Evolutionary conservation across 2,797 vertebrate species (phyloP).

Genomic region (Staurois parvus): DNA sequence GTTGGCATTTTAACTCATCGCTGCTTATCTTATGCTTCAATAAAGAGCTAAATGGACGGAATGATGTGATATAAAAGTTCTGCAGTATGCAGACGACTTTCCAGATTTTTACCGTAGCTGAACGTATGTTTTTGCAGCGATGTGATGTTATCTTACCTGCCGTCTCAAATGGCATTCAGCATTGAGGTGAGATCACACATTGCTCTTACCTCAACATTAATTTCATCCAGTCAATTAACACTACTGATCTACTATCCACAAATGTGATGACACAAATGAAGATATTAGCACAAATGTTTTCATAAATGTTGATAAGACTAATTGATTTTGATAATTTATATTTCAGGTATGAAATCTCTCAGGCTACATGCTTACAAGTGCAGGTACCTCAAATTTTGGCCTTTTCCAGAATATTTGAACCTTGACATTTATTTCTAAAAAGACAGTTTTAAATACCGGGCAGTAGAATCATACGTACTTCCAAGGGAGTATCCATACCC

Average conservation of each 20-base stretch:
- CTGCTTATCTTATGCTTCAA: too few species aligned
- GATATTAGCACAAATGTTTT: constrained; percentile 6
- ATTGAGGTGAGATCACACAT: constrained; percentile 29
- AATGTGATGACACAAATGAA: neutral
- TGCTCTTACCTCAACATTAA: constrained; percentile 5
- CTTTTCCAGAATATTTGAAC: too few species aligned
- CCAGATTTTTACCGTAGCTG: neutral
- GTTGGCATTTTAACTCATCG: too few species aligned
- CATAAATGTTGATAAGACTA: neutral
- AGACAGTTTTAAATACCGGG: neutral
- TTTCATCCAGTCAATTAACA: constrained; percentile 19
- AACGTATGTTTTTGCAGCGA: neutral
- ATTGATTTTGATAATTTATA: neutral
- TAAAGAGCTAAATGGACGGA: too few species aligned
- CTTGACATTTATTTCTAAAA: neutral
- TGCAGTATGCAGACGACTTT: too few species aligned
- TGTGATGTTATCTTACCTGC: neutral
- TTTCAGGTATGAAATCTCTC: too few species aligned
- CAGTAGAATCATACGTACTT: too few species aligned
- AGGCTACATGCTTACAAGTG: too few species aligned
- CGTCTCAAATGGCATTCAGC: neutral
- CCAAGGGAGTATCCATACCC: too few species aligned
- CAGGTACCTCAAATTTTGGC: too few species aligned
- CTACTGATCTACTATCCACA: neutral
- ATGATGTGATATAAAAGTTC: too few species aligned